Conservation (phyloP, 2,113 vertebrate genomes). For the Apodemus sylvaticus region DNA sequence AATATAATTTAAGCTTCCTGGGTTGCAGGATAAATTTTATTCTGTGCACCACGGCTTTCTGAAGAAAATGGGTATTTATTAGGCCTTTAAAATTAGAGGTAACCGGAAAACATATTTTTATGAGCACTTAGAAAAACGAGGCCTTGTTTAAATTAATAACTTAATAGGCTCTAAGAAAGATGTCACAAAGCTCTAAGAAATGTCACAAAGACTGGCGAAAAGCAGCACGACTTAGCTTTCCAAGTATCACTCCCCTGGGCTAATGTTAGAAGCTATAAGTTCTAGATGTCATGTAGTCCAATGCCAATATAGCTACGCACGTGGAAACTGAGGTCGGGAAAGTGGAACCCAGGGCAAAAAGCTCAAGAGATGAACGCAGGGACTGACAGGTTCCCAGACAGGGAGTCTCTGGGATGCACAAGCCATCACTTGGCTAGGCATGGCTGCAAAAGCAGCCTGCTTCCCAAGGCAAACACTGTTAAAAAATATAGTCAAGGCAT, state of each 20-base stretch:
- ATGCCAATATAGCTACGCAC: background rate
- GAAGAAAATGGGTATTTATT: background rate
- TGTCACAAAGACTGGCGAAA: background rate
- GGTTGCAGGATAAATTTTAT: background rate
- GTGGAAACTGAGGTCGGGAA: background rate
- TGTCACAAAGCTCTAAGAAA: background rate
- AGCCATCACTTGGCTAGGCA: background rate
- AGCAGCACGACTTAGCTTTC: background rate
- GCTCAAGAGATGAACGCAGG: background rate
- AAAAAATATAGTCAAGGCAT: background rate
- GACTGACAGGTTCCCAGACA: background rate
- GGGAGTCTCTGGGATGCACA: background rate
- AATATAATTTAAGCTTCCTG: background rate
- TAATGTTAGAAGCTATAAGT: background rate
- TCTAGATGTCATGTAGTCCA: background rate
- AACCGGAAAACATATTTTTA: constrained; percentile 14
- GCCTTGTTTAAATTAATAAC: background rate
- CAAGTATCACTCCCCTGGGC: background rate
- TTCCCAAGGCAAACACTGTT: background rate
- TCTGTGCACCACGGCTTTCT: background rate
- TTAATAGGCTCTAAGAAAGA: background rate
- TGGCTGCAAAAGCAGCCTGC: background rate
- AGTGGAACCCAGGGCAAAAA: background rate
- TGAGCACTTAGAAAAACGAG: background rate
- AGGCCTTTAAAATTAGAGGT: background rate